Evolutionary conservation across 2,888 invertebrate species (phyloP).

Genomic region (Cephus nigrinus): DNA sequence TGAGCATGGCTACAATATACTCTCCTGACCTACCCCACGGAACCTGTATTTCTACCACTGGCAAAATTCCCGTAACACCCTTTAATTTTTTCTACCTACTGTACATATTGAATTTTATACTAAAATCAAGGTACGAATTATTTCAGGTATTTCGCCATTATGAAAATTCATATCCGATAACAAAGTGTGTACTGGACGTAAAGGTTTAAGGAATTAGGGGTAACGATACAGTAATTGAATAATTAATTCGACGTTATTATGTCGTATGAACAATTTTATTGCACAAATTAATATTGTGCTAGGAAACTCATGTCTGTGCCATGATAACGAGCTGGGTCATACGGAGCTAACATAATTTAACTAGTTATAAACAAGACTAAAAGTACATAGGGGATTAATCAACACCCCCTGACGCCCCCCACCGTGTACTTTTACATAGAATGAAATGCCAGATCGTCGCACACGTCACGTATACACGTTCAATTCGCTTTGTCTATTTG

Average conservation of each 20-base stretch:
- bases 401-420: neutral
- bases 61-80: neutral
- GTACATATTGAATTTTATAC: neutral
- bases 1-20: neutral
- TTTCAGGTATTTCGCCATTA: neutral
- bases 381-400: neutral
- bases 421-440: neutral
- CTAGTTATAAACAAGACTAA: neutral
- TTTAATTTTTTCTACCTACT: neutral
- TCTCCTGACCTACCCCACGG: neutral
- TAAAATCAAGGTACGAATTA: neutral
- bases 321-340: neutral
- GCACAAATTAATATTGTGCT: neutral
- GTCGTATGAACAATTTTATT: neutral
- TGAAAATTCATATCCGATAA: too few species aligned
- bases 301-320: slow-evolving; percentile 12
- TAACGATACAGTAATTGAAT: neutral
- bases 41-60: slow-evolving; percentile 10
- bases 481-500: neutral
- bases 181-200: too few species aligned
- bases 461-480: neutral
- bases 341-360: neutral
- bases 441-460: neutral
- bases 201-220: neutral
- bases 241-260: neutral